Base-by-base conservation (phyloP, 2,113 vertebrate genomes). In the Hiodon alosoides region DNA sequence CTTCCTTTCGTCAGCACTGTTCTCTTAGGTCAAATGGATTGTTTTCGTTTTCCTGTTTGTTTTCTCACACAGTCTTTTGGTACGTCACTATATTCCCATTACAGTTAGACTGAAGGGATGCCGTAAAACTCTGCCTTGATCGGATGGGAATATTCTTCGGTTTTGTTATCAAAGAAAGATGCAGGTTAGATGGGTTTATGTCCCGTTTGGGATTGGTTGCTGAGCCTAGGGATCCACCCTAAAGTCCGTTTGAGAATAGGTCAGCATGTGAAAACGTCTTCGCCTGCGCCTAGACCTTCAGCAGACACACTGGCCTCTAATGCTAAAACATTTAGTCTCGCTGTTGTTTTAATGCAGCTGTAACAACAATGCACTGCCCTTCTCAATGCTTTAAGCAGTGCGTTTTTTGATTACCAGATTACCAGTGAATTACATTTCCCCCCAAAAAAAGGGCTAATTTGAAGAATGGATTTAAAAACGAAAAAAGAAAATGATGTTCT, bases 1-100 rank as follows among this genome's bases (percentile, higher is more conserved):
- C 71, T 59, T 54, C 16, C 59, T 11, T 74, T 46, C 31, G 62
- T 54, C 52, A 17, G 72, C 72, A 74, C 72, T 65, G 14, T 54
- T 64, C 31, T 31, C 31, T 31, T 31, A 1, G 31, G 31, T 31
- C 31, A 31, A 31, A 64, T 62, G 46, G 4, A 52, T 54, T 48
- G 31, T 31, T 31, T 31, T 31, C 31, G 3, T 50, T 5, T 9
- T 51, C 50, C 2, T 3, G 3, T 52, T 62, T 62, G 3, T 62
- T 64, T 62, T 14, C 58, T 62, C 47, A 73, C 52, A 50, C 47
- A 64, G 10, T 7, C 4, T 53, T 72, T 5, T 11, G 9, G 54
- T 71, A 52, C 13, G 14, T 74, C 61, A 54, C 61, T 0, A 31
- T 17, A 2, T 31, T 4, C 55, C 31, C 31, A 31, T 65, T 74